Conservation (phyloP, 2,113 vertebrate genomes). For the Callospermophilus lateralis region DNA sequence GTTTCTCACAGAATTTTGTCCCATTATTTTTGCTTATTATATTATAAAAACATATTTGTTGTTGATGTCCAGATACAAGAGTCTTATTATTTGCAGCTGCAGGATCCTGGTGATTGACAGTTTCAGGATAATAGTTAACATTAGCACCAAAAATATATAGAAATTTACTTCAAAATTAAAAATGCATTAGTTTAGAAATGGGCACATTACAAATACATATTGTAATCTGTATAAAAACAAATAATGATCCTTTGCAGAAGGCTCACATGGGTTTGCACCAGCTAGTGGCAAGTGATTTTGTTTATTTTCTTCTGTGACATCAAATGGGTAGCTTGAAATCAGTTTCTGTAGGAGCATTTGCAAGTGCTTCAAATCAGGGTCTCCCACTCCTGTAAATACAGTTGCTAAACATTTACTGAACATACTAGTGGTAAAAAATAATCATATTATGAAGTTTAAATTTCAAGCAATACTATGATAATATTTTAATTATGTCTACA, state of each 20-base stretch:
- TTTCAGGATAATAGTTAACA: slow-evolving; percentile 23
- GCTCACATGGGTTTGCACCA: not conserved
- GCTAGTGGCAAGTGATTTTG: not conserved
- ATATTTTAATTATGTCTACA: not conserved
- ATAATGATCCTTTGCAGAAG: not conserved
- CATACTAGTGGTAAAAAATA: not conserved
- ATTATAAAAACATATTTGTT: slow-evolving; percentile 71
- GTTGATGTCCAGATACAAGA: slow-evolving; percentile 61
- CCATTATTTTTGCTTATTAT: slow-evolving; percentile 81
- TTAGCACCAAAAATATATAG: not conserved
- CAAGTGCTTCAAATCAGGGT: not conserved
- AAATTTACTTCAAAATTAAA: slow-evolving; percentile 44
- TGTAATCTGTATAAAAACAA: not conserved
- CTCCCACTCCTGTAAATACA: not conserved
- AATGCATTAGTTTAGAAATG: not conserved
- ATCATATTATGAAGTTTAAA: not conserved
- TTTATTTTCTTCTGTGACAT: not conserved
- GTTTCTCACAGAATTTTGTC: slow-evolving; percentile 62
- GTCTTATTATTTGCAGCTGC: slow-evolving; percentile 57
- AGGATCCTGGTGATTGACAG: slow-evolving; percentile 31
- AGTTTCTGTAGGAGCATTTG: not conserved
- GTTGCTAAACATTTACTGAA: not conserved
- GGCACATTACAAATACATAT: slow-evolving; percentile 1
- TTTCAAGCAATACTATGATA: not conserved
- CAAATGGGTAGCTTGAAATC: not conserved